phyloP scores from a whole-genome alignment of 2,888 invertebrate species.

The Coleophora deauratella region DNA sequence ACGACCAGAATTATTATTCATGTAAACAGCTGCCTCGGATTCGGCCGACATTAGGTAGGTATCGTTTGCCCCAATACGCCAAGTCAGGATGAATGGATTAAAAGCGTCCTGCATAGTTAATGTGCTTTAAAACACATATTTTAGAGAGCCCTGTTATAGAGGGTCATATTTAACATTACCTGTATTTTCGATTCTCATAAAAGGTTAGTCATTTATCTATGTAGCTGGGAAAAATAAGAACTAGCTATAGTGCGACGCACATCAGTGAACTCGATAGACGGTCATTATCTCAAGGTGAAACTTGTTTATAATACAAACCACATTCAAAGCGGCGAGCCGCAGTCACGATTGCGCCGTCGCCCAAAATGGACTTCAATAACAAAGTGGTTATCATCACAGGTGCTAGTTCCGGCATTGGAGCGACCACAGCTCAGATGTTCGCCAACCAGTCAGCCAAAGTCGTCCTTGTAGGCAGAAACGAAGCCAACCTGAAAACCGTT shows the following conservation, averaged over 20 bases:
- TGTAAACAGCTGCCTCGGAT: constrained; percentile 58
- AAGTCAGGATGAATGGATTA: constrained; percentile 51
- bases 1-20: constrained; percentile 59
- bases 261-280: neutral
- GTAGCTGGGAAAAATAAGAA: too few relatives aligned
- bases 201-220: too few relatives aligned
- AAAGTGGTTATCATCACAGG: constrained; percentile 79
- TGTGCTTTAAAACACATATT: constrained; percentile 33
- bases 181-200: too few relatives aligned
- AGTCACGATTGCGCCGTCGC: constrained; percentile 20
- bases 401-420: constrained; percentile 84
- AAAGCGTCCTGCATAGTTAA: constrained; percentile 39
- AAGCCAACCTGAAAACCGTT: constrained; percentile 76
- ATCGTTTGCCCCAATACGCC: constrained; percentile 43
- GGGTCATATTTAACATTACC: too few relatives aligned
- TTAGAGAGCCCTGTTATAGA: neutral
- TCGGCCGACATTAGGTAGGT: constrained; percentile 34
- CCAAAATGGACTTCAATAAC: constrained; percentile 70
- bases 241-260: neutral
- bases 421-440: constrained; percentile 78
- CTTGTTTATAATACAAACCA: neutral
- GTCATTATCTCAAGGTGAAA: neutral
- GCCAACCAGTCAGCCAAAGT: constrained; percentile 78
- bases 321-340: neutral
- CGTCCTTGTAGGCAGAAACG: constrained; percentile 80